Evolutionary conservation across 2,797 vertebrate genomes (phyloP).

Genomic region (Phalanger gymnotis): DNA sequence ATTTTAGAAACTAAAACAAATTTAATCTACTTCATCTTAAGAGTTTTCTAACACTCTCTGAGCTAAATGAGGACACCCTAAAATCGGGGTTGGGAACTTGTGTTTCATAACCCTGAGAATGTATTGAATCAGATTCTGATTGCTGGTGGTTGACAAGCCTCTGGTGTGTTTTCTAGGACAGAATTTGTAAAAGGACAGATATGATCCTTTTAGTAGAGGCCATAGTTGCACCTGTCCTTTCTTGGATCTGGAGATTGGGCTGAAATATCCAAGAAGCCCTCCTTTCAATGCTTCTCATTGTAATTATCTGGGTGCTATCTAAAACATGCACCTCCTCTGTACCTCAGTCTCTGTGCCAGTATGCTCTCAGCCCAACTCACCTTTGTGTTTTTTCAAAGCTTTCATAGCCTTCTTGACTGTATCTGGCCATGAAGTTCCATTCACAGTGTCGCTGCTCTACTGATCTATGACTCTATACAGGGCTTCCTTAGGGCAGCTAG

Average conservation of each 20-base stretch:
- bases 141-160: not conserved
- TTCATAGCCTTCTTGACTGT: not conserved
- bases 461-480: not conserved
- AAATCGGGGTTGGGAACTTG: not conserved
- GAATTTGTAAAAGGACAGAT: not conserved
- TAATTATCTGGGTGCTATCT: too few species aligned
- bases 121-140: not conserved
- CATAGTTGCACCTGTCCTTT: not conserved
- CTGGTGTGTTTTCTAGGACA: not conserved
- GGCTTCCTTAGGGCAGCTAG: not conserved
- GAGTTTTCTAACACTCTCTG: not conserved
- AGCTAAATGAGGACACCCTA: not conserved
- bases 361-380: not conserved
- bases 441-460: not conserved
- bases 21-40: not conserved
- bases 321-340: not conserved
- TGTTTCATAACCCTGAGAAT: not conserved
- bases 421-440: not conserved
- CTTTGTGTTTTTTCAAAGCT: not conserved
- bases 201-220: not conserved
- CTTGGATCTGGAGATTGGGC: not conserved
- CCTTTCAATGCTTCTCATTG: too few species aligned
- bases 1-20: not conserved
- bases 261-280: not conserved
- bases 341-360: not conserved